phyloP scores from a whole-genome alignment of 2,797 vertebrate species.

The Eutrigla gurnardus region DNA sequence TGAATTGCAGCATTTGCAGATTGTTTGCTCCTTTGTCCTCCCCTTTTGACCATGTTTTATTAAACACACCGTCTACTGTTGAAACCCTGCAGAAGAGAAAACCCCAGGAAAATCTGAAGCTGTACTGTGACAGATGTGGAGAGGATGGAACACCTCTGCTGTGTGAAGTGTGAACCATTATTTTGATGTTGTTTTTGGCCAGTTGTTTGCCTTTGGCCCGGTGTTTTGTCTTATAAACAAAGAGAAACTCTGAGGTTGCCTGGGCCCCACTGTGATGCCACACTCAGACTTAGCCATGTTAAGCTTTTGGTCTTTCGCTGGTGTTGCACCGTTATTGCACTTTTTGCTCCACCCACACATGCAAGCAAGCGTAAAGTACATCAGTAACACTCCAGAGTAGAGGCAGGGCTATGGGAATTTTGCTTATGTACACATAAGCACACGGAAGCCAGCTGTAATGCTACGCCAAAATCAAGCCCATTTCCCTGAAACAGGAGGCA shows the following conservation, averaged over 20 bases:
- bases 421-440: constrained; percentile 23
- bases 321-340: constrained; percentile 66
- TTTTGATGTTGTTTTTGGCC: constrained; percentile 59
- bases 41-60: constrained; percentile 66
- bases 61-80: constrained; percentile 45
- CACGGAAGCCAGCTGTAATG: constrained; percentile 10
- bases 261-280: constrained; percentile 43
- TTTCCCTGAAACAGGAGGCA: constrained; percentile 32
- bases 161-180: constrained; percentile 43
- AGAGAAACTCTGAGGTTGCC: constrained; percentile 31
- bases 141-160: constrained; percentile 29
- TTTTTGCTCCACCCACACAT: constrained; percentile 61
- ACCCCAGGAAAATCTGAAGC: constrained; percentile 4
- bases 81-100: constrained; percentile 33
- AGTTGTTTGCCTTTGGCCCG: constrained; percentile 54
- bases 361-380: constrained; percentile 43
- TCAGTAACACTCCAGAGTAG: constrained; percentile 54
- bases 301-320: constrained; percentile 43
- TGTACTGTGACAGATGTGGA: constrained; percentile 53
- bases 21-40: constrained; percentile 48
- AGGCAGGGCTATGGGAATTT: constrained; percentile 41
- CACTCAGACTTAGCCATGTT: constrained; percentile 37
- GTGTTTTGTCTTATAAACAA: constrained; percentile 53
- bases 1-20: constrained; percentile 52
- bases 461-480: constrained; percentile 30